Evolutionary conservation across 2,797 vertebrate genomes (phyloP).

Genomic region (Leptoclinus maculatus): DNA sequence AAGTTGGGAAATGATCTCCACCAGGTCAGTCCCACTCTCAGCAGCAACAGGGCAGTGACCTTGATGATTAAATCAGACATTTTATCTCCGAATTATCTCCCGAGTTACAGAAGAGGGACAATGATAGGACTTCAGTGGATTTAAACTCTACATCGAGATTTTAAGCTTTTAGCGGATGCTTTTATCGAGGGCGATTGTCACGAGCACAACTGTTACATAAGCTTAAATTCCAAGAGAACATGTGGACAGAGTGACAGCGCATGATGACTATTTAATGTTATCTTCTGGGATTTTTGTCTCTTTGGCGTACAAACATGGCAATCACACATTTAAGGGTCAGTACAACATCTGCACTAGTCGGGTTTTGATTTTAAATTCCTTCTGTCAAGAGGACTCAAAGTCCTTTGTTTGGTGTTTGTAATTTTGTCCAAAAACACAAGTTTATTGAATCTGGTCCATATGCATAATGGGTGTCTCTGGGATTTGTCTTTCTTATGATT

Average conservation of each 20-base stretch:
- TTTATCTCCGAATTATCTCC: background rate
- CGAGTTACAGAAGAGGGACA: background rate
- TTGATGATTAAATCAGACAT: background rate
- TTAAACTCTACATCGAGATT: conserved; percentile 6
- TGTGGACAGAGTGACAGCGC: background rate
- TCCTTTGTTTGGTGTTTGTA: background rate
- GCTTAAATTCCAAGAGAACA: background rate
- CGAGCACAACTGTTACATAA: background rate
- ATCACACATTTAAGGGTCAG: background rate
- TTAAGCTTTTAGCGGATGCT: conserved; percentile 19
- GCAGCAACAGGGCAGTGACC: background rate
- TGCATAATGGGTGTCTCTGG: background rate
- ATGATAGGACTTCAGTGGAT: background rate
- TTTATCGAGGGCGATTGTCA: conserved; percentile 13
- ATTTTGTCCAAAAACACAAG: conserved; percentile 6
- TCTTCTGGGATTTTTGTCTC: background rate
- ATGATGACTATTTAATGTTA: background rate
- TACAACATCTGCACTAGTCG: background rate
- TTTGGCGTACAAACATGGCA: background rate
- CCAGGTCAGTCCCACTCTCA: conserved; percentile 83
- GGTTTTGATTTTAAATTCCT: background rate
- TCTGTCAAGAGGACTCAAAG: background rate
- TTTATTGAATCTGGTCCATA: background rate
- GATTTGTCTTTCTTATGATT: background rate
- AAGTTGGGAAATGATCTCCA: conserved; percentile 91